phyloP scores from a whole-genome alignment of 2,797 vertebrate species.

The Pseudocheirus occidentalis region DNA sequence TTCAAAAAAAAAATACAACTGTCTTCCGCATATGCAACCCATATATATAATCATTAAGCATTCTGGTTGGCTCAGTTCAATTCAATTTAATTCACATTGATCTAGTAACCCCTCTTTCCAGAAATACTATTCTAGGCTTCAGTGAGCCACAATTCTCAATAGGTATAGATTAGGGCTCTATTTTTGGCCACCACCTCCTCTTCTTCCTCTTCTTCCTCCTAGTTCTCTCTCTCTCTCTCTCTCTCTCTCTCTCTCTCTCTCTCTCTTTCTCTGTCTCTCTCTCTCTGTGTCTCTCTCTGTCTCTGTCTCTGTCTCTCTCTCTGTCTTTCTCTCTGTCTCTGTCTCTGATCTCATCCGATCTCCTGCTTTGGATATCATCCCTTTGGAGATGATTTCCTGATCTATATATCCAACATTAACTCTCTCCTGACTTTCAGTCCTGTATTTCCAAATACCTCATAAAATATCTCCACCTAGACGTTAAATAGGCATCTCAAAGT shows the following conservation, averaged over 20 bases:
- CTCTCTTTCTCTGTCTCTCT: fast-evolving
- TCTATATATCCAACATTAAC: not conserved
- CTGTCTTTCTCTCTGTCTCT: not conserved
- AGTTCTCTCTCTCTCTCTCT: not conserved
- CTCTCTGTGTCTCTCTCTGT: too few relatives aligned
- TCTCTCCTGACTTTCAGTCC: not conserved
- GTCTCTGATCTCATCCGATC: not conserved
- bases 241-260: too few relatives aligned
- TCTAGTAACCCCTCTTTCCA: not conserved
- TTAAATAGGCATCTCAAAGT: not conserved
- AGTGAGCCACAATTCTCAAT: not conserved
- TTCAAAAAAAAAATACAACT: not conserved
- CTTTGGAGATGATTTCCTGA: not conserved
- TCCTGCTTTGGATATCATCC: not conserved
- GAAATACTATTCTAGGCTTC: not conserved
- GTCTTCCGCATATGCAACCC: not conserved
- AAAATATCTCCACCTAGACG: not conserved
- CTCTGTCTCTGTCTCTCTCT: too few relatives aligned
- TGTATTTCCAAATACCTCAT: not conserved
- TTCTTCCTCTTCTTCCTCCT: not conserved
- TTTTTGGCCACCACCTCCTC: not conserved
- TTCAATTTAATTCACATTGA: not conserved
- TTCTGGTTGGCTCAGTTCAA: not conserved
- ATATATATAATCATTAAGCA: not conserved
- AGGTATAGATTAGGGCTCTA: not conserved